Conservation (phyloP, 2,113 vertebrate species). For the Crotalus viridis region DNA sequence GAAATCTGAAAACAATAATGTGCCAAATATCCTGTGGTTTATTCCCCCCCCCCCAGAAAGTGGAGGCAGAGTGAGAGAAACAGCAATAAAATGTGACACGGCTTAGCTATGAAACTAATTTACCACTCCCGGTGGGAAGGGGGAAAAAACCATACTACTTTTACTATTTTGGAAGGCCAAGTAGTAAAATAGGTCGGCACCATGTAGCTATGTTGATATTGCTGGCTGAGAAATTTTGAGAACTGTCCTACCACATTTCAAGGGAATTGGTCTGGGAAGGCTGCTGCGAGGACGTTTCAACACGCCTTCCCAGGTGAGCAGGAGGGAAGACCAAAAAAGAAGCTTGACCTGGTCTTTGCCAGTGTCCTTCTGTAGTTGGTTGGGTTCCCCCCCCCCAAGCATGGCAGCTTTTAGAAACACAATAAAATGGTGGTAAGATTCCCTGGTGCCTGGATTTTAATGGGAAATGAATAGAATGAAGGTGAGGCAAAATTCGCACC, state of each 20-base stretch:
- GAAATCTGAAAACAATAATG: not conserved
- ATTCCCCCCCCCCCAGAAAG: not conserved
- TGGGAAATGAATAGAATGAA: not conserved
- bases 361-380: not conserved
- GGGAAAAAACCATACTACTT: not conserved
- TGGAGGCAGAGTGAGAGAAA: not conserved
- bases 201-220: not conserved
- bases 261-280: not conserved
- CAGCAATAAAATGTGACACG: not conserved
- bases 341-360: not conserved
- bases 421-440: not conserved
- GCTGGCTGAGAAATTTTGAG: not conserved
- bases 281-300: not conserved
- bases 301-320: not conserved
- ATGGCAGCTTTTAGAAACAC: not conserved
- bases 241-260: not conserved
- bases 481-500: not conserved
- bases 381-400: too few species aligned
- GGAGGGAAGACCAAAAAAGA: not conserved
- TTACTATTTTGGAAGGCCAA: not conserved
- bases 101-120: not conserved
- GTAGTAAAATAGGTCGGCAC: not conserved
- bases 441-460: not conserved
- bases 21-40: not conserved
- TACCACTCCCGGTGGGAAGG: not conserved